These are phyloP conservation scores for Tenthredo scrophulariae DNA, from an alignment of 2,888 invertebrate species.

Conservation along the genomic window DNA sequence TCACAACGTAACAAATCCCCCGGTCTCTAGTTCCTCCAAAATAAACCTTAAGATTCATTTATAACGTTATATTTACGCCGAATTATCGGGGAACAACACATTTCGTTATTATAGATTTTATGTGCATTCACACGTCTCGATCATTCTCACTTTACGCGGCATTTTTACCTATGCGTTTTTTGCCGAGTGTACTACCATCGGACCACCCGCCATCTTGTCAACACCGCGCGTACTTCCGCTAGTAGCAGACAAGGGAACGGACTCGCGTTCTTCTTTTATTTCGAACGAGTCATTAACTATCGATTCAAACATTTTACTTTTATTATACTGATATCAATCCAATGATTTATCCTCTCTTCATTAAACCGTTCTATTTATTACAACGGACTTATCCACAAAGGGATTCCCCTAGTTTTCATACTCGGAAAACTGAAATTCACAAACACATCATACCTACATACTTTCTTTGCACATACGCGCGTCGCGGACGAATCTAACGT, in stretches of 20 bases:
- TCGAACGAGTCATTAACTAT: background rate
- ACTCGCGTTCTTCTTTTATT: conserved; percentile 11
- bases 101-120: conserved; percentile 52
- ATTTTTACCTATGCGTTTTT: conserved; percentile 69
- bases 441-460: background rate
- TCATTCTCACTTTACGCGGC: conserved; percentile 69
- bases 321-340: background rate
- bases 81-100: background rate
- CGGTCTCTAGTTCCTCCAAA: conserved; percentile 36
- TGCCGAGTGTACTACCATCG: conserved; percentile 67
- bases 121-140: conserved; percentile 65
- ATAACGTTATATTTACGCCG: conserved; percentile 9
- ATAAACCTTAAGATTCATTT: conserved; percentile 15
- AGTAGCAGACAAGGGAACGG: conserved; percentile 58
- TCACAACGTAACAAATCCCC: conserved; percentile 43
- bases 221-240: conserved; percentile 60
- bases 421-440: background rate
- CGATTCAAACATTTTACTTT: background rate
- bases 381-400: background rate
- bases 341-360: background rate
- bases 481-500: conserved; percentile 6
- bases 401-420: background rate
- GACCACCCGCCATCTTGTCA: conserved; percentile 71
- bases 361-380: background rate
- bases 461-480: background rate